A percentile compares a stretch with the other conserved stretches of the same genome.
Conservation (phyloP, 2,888 invertebrate genomes). For the Dasypogon diadema region DNA sequence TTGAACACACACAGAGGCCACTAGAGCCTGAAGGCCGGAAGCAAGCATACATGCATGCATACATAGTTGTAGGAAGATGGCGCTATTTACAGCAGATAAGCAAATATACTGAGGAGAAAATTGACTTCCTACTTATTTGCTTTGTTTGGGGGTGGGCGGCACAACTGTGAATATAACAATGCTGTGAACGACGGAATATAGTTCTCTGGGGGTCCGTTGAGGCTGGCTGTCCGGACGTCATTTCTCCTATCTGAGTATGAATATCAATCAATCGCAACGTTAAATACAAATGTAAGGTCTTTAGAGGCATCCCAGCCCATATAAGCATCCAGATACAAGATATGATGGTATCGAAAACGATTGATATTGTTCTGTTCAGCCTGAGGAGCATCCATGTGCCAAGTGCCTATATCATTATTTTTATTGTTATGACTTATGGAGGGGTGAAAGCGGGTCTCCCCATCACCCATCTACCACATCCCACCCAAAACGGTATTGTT, state of each 20-base stretch:
- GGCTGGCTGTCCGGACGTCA: slow-evolving; percentile 10
- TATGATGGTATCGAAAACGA: slow-evolving; percentile 31
- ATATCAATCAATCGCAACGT: slow-evolving; percentile 44
- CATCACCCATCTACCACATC: too few relatives aligned
- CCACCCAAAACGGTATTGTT: slow-evolving; percentile 2
- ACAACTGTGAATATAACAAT: slow-evolving; percentile 8
- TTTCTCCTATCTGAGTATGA: slow-evolving; percentile 24
- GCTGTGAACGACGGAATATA: slow-evolving; percentile 7
- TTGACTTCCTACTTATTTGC: slow-evolving; percentile 46
- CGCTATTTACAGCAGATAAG: slow-evolving; percentile 35
- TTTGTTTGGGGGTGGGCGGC: slow-evolving; percentile 13
- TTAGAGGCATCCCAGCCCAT: background rate
- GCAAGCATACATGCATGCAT: background rate
- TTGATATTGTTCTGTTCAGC: slow-evolving; percentile 42
- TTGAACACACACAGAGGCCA: slow-evolving; percentile 2
- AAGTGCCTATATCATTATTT: slow-evolving; percentile 54
- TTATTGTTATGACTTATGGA: slow-evolving; percentile 56
- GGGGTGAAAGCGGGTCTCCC: slow-evolving; percentile 11
- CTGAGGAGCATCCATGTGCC: slow-evolving; percentile 30
- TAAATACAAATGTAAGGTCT: slow-evolving; percentile 28
- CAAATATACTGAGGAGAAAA: slow-evolving; percentile 43
- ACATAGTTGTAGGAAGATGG: background rate
- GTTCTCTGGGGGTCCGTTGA: background rate
- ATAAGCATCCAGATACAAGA: slow-evolving; percentile 23
- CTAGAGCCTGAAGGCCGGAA: background rate